phyloP scores from a whole-genome alignment of 2,113 vertebrate species.

The Austrofundulus limnaeus region DNA sequence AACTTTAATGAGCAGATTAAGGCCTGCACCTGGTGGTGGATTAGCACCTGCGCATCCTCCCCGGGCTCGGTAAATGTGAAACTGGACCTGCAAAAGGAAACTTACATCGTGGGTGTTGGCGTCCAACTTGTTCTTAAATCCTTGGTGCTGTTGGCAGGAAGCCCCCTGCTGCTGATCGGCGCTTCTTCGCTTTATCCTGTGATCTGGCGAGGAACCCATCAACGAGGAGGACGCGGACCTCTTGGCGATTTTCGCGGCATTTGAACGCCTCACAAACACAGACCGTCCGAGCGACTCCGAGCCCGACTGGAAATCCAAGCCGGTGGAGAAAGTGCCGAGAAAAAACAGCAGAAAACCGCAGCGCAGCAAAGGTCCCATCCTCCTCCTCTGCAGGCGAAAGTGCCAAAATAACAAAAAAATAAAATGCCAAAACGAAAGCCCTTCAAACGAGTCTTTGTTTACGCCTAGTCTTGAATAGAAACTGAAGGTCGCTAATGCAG shows the following conservation, averaged over 20 bases:
- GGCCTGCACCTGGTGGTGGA: conserved; percentile 47
- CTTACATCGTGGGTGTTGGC: conserved; percentile 89
- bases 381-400: conserved; percentile 30
- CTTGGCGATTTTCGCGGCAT: conserved; percentile 40
- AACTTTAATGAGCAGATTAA: conserved; percentile 17
- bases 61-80: conserved; percentile 25
- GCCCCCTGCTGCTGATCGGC: conserved; percentile 44
- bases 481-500: conserved; percentile 66
- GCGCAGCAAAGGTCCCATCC: conserved; percentile 61
- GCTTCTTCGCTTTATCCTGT: conserved; percentile 62
- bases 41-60: conserved; percentile 59
- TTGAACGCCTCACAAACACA: conserved; percentile 48
- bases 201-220: conserved; percentile 44
- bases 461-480: conserved; percentile 37
- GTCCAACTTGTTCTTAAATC: conserved; percentile 73
- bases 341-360: conserved; percentile 51
- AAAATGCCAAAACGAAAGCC: neutral
- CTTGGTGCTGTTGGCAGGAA: conserved; percentile 73
- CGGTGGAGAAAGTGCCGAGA: conserved; percentile 46
- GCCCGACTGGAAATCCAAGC: conserved; percentile 57
- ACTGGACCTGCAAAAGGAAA: conserved; percentile 48
- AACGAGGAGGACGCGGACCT: conserved; percentile 49
- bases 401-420: neutral
- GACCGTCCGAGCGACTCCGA: conserved; percentile 18
- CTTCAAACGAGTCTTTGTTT: conserved; percentile 50